Evolutionary conservation across 2,113 vertebrate species (phyloP).

Genomic region (Sporophila hypoxantha): DNA sequence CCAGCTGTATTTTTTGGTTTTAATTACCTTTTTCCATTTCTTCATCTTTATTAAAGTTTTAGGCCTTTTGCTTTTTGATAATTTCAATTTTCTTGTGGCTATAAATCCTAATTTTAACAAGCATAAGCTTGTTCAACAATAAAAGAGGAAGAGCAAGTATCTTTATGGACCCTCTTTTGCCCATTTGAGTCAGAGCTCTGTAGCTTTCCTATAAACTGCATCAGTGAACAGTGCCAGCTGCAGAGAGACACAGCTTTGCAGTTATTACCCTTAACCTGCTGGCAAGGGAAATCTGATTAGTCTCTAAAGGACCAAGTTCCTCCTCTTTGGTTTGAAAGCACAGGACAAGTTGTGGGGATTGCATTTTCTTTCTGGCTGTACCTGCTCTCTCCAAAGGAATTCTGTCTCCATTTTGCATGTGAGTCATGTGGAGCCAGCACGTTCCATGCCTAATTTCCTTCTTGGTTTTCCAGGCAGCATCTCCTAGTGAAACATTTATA

Average conservation of each 20-base stretch:
- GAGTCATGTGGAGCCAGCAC: not conserved
- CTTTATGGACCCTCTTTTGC: not conserved
- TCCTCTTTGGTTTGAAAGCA: not conserved
- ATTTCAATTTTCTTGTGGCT: not conserved
- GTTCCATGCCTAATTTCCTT: not conserved
- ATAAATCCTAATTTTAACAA: not conserved
- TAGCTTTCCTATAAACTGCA: not conserved
- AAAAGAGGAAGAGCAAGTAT: not conserved
- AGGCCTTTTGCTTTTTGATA: not conserved
- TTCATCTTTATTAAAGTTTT: not conserved
- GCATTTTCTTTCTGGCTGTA: not conserved
- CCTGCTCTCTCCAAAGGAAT: not conserved
- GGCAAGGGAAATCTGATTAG: not conserved
- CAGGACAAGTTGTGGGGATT: not conserved
- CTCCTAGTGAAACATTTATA: not conserved
- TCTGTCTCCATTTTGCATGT: not conserved
- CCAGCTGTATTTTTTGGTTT: not conserved
- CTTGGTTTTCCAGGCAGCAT: not conserved
- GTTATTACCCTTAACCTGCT: not conserved
- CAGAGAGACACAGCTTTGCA: not conserved
- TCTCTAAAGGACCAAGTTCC: not conserved
- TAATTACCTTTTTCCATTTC: not conserved
- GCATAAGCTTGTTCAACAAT: not conserved
- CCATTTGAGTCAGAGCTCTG: not conserved
- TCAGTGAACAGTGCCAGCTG: not conserved